Evolutionary conservation across 2,113 vertebrate genomes (phyloP).

Genomic region (Mustela lutreola): DNA sequence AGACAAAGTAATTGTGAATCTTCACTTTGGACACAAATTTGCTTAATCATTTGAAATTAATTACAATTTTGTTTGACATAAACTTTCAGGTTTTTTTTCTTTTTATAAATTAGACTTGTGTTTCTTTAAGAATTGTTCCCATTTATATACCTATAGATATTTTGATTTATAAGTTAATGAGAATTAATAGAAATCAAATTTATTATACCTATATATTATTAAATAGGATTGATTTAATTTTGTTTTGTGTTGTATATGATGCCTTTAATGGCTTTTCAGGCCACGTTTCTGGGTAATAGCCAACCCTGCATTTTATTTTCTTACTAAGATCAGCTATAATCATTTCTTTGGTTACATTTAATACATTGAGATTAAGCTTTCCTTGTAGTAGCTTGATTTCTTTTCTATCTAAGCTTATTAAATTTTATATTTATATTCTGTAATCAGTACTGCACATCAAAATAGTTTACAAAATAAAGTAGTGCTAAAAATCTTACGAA

Average conservation of each 20-base stretch:
- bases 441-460: not conserved
- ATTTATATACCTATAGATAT: not conserved
- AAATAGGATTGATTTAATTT: not conserved
- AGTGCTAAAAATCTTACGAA: not conserved
- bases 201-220: not conserved
- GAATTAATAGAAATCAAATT: not conserved
- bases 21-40: not conserved
- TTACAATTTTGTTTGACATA: conserved; percentile 40
- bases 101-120: not conserved
- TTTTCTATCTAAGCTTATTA: not conserved
- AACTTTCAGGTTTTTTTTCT: not conserved
- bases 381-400: not conserved
- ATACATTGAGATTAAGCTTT: not conserved
- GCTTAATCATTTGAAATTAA: conserved; percentile 17
- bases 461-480: not conserved
- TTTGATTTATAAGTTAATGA: not conserved
- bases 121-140: conserved; percentile 9
- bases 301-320: not conserved
- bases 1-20: not conserved
- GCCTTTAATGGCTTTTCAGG: not conserved
- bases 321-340: not conserved
- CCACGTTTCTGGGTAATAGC: not conserved
- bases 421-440: conserved; percentile 9
- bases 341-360: conserved; percentile 7
- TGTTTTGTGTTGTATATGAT: not conserved